Conservation (phyloP, 2,888 invertebrate species). For the Cryptocephalus primarius region DNA sequence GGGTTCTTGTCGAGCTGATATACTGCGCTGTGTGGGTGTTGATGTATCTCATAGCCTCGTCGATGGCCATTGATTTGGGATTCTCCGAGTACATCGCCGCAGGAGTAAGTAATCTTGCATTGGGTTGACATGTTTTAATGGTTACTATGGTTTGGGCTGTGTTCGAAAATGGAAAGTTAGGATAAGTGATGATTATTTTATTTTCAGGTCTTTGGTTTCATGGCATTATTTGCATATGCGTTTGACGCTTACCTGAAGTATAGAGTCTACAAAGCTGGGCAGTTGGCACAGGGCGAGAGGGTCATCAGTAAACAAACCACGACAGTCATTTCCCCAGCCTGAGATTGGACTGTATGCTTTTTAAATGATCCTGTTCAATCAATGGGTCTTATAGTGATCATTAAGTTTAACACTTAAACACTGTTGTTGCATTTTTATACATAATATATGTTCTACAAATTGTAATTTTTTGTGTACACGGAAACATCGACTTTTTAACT, state of each 20-base stretch:
- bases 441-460: no score
- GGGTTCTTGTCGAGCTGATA: conserved; percentile 71
- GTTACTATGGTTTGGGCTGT: no score
- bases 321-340: background rate
- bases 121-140: background rate
- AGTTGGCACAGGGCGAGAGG: conserved; percentile 60
- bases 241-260: background rate
- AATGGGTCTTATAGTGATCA: no score
- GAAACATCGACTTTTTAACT: no score
- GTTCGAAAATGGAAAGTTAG: no score
- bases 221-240: background rate
- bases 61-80: conserved; percentile 51
- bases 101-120: conserved; percentile 48
- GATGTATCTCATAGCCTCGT: conserved; percentile 65
- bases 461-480: no score
- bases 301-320: conserved; percentile 51
- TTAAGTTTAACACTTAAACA: no score
- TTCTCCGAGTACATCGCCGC: conserved; percentile 56
- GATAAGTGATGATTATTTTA: background rate
- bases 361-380: no score
- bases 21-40: conserved; percentile 65
- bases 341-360: background rate
- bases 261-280: conserved; percentile 40
- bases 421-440: no score
- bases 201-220: background rate